A percentile compares a stretch with the other conserved stretches of the same genome.
These are phyloP conservation scores for Pandemis corylana DNA, from an alignment of 2,888 invertebrate species.

Conservation along the genomic window DNA sequence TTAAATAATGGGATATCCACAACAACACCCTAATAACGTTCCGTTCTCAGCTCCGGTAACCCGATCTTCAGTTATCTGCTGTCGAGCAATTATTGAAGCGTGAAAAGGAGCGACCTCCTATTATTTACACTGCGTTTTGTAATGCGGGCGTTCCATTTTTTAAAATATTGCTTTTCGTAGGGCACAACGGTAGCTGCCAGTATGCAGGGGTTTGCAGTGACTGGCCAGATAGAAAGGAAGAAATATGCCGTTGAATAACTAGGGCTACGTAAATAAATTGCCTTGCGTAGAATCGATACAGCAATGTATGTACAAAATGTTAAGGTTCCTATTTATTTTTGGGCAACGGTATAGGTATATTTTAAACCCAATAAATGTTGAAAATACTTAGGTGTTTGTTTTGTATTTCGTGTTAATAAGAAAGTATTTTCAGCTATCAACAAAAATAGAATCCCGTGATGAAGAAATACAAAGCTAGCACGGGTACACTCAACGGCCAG, in stretches of 20 bases:
- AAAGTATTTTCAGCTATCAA: no score
- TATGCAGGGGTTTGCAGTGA: slow-evolving; percentile 9
- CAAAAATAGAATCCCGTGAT: no score
- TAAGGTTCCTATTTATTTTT: no score
- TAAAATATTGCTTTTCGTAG: slow-evolving; percentile 80
- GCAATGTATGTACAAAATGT: no score
- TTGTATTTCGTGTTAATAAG: no score
- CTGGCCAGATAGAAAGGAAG: background rate
- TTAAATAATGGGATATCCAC: slow-evolving; percentile 63
- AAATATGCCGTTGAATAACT: background rate
- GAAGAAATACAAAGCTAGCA: no score
- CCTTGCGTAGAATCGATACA: no score
- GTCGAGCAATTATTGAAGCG: slow-evolving; percentile 86
- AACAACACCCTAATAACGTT: slow-evolving; percentile 60
- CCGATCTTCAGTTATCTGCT: slow-evolving; percentile 82
- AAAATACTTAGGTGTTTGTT: no score
- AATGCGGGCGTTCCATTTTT: slow-evolving; percentile 81
- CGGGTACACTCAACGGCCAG: no score
- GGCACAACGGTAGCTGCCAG: slow-evolving; percentile 21
- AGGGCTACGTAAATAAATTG: no score
- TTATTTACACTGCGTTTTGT: slow-evolving; percentile 83
- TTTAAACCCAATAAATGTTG: no score
- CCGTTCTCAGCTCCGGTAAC: slow-evolving; percentile 69
- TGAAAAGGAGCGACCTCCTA: slow-evolving; percentile 84
- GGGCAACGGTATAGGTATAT: no score